Base-by-base conservation (phyloP, 2,888 invertebrate species). In the Apamea anceps region DNA sequence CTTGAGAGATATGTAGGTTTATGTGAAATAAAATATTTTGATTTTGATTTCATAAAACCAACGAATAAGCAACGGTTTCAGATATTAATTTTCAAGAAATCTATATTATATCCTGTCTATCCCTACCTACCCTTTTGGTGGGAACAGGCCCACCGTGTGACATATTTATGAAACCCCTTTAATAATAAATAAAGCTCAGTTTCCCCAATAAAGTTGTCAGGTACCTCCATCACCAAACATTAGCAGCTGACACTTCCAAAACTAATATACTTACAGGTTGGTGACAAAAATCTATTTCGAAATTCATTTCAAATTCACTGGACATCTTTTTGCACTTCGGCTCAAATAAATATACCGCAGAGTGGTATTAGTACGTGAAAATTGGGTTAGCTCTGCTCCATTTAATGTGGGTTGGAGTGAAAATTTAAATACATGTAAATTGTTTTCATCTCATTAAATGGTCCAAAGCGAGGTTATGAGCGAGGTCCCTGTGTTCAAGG, bases 391-490 rank as follows among this genome's bases (percentile, higher is more conserved):
- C 45, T 60, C 6, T 18, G 28, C 25, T 54, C 60, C n/a, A 54
- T 67, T 57, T 37, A 57, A 37, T 73, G 45, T 72, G 32, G 57
- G 71, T 60, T 57, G 15, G 13, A 51, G 37, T 72, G 81, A 45
- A 84, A 60, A 84, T 80, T 73, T 73, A 45, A 84, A 82, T 84
- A 65, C 51, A 79, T 84, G 80, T 60, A 71, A 84, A 82, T 82
- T 62, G 10, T 68, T 42, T 79, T 82, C 68, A 32, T 71, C 70
- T 77, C 77, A 62, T 54, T 67, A 54, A n/a, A 15, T 62, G n/a
- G 15, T 37, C 54, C 21, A 37, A 62, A 72, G 51, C 51, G 32
- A 62, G 70, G 32, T 3, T 28, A 15, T 12, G 5, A 5, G 12
- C 15, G 21, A 42, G 66, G 37, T 60, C 21, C 45, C 25, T 3